phyloP scores from a whole-genome alignment of 2,113 vertebrate genomes.

The Acinonyx jubatus region DNA sequence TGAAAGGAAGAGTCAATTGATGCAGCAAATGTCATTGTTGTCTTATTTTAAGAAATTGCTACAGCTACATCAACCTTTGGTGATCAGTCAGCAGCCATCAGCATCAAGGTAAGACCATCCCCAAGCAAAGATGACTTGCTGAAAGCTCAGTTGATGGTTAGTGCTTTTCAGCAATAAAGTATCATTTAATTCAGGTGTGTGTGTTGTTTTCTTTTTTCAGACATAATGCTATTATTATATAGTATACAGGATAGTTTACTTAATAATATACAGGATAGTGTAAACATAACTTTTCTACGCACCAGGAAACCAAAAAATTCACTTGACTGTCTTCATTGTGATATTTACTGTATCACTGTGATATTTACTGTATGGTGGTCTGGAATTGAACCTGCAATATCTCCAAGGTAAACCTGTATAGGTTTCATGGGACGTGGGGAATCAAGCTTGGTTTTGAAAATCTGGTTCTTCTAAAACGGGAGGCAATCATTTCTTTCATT shows the following conservation, averaged over 20 bases:
- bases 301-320: neutral
- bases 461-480: neutral
- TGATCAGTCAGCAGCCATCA: neutral
- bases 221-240: neutral
- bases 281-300: neutral
- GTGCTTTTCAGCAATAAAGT: neutral
- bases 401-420: neutral
- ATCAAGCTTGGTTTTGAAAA: neutral
- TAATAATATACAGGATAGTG: neutral
- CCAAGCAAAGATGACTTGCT: neutral
- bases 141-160: neutral
- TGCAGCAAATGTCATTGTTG: neutral
- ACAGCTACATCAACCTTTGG: neutral
- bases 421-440: neutral
- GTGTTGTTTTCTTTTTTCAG: neutral
- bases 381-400: neutral
- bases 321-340: neutral
- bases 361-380: neutral
- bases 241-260: neutral
- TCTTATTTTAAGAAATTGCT: neutral
- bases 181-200: neutral
- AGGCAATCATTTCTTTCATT: neutral
- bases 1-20: neutral
- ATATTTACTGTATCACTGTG: neutral
- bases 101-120: neutral